These are phyloP conservation scores for Athene cunicularia DNA, from an alignment of 2,113 vertebrate genomes.

Conservation along the genomic window DNA sequence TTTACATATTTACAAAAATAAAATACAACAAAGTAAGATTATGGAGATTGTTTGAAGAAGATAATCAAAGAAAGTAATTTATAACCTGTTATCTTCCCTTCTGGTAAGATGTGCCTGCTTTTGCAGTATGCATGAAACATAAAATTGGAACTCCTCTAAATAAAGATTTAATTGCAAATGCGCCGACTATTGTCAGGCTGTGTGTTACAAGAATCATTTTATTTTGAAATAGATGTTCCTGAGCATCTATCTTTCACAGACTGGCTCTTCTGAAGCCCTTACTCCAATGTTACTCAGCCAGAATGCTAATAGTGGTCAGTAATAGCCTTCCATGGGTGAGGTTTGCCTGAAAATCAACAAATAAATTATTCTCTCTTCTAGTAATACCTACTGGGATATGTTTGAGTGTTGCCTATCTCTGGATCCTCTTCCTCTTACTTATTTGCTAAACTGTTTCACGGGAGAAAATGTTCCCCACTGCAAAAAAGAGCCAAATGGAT, in stretches of 20 bases:
- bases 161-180: constrained; percentile 56
- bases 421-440: neutral
- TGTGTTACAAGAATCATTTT: constrained; percentile 25
- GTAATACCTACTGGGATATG: neutral
- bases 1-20: constrained; percentile 34
- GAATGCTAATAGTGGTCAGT: constrained; percentile 38
- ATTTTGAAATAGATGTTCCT: constrained; percentile 46
- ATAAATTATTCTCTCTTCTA: neutral
- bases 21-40: neutral
- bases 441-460: neutral
- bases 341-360: constrained; percentile 6
- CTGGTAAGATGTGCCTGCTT: neutral
- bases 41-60: constrained; percentile 13
- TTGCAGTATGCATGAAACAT: constrained; percentile 38
- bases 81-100: constrained; percentile 19
- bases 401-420: neutral
- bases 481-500: neutral
- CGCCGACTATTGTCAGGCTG: constrained; percentile 21
- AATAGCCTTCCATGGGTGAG: neutral
- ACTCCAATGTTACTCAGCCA: neutral
- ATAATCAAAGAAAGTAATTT: constrained; percentile 49
- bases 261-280: constrained; percentile 32
- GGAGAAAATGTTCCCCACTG: neutral
- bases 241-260: constrained; percentile 30
- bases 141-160: constrained; percentile 26